phyloP scores from a whole-genome alignment of 2,113 vertebrate species.

The western clawed frog (Xenopus tropicalis) region DNA sequence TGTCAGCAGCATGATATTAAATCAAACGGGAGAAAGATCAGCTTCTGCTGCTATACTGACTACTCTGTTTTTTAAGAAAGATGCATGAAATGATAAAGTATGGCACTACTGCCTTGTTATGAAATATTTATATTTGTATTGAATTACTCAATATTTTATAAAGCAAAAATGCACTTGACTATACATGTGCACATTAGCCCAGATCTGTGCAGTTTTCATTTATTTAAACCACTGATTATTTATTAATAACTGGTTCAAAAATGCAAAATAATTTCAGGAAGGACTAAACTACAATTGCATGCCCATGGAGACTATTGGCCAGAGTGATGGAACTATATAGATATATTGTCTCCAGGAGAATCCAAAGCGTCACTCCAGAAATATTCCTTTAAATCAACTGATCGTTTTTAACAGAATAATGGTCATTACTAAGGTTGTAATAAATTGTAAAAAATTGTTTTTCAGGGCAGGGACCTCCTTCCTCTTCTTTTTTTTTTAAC shows the following conservation, averaged over 20 bases:
- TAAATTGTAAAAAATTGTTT: too few species aligned
- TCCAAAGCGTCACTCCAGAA: too few species aligned
- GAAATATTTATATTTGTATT: constrained; percentile 30
- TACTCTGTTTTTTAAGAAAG: neutral
- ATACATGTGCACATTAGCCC: neutral
- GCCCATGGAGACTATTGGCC: neutral
- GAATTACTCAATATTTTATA: constrained; percentile 27
- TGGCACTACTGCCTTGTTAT: constrained; percentile 17
- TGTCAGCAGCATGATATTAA: constrained; percentile 25
- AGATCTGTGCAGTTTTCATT: constrained; percentile 2
- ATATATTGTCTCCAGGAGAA: too few species aligned
- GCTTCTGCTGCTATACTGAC: neutral
- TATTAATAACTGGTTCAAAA: constrained; percentile 11
- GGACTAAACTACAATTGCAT: neutral
- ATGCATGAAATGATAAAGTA: constrained; percentile 12
- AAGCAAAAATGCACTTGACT: constrained; percentile 17
- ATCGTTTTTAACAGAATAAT: too few species aligned
- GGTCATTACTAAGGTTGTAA: too few species aligned
- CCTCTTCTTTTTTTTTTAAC: too few species aligned
- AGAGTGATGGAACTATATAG: too few species aligned
- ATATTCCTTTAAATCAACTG: too few species aligned
- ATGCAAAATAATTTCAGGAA: constrained; percentile 1
- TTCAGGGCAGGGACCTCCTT: too few species aligned
- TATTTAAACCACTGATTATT: neutral
- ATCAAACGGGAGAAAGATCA: constrained; percentile 20